phyloP scores from a whole-genome alignment of 2,888 invertebrate species.

The Atethmia centrago region DNA sequence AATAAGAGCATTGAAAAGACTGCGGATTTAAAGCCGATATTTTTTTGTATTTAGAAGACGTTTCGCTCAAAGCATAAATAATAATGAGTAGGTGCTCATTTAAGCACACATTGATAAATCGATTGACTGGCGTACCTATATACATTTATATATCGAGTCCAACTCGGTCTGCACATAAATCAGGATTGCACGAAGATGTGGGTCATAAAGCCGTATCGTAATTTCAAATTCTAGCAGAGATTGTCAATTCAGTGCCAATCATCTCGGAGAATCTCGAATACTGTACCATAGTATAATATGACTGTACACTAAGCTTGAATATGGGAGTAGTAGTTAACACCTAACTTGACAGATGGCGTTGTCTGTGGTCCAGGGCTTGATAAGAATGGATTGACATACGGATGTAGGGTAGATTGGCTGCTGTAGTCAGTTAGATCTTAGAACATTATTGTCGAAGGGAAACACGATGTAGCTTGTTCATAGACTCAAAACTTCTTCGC shows the following conservation, averaged over 20 bases:
- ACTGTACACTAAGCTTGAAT: slow-evolving; percentile 13
- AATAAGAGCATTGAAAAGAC: background rate
- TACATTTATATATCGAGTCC: background rate
- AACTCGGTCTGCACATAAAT: slow-evolving; percentile 3
- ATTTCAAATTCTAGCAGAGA: slow-evolving; percentile 28
- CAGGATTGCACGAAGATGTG: slow-evolving; percentile 13
- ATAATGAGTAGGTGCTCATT: background rate
- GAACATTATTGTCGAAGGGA: background rate
- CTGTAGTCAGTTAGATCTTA: background rate
- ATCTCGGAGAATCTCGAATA: slow-evolving; percentile 14
- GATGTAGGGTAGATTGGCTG: background rate
- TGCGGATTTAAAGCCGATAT: background rate
- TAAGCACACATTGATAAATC: background rate
- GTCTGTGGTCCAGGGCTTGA: background rate
- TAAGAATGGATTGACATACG: background rate
- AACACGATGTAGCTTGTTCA: background rate
- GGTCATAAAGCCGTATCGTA: background rate
- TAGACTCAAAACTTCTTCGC: too few relatives aligned
- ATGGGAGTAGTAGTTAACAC: slow-evolving; percentile 4
- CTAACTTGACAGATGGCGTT: slow-evolving; percentile 23
- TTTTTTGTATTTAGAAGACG: background rate
- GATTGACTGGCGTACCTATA: background rate
- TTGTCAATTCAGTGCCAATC: slow-evolving; percentile 48
- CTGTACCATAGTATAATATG: too few relatives aligned
- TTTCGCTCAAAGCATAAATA: background rate